Base-by-base conservation (phyloP, 2,113 vertebrate genomes). In the Hemicordylus capensis region DNA sequence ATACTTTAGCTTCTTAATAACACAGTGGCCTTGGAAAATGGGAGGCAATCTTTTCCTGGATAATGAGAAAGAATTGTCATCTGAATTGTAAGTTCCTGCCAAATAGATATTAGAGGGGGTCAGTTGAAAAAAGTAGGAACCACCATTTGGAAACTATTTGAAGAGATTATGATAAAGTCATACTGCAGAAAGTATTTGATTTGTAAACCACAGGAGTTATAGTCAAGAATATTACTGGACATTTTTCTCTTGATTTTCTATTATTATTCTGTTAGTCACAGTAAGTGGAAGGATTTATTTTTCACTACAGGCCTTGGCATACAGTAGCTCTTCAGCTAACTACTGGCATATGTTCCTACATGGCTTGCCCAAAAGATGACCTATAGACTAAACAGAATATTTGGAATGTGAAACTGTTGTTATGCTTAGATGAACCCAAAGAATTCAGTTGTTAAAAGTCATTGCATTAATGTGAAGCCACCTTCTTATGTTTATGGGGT, bases 301-400 rank as follows among this genome's bases (percentile, higher is more conserved):
- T 81, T 91, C 85, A 82, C 11, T 64, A 51, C n/a, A 85, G 51
- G 31, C 59, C 86, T 54, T 92, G 78, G 81, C 17, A 74, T 72
- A 63, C 70, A 88, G 83, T 85, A 92, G 70, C 88, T 94, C 89
- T 83, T 92, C 77, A 88, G 81, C 67, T 94, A 93, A 90, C 89
- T 92, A 91, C 75, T 95, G 87, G 85, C 85, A 92, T 90, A 83
- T 94, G 86, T 88, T 92, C 66, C 89, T 93, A 22, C 93, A 92
- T 89, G 51, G 11, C 42, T 73, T 91, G 48, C 61, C 90, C 80
- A 86, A 84, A 93, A 93, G 93, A 89, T 93, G 91, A 93, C 48
- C 85, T 88, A 54, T 89, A 96, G 93, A 95, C 90, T 93, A 95
- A 96, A 96, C 83, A 95, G 79, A 93, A 85, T 90, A 84, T 86